Conservation (phyloP, 2,888 invertebrate species). For the Metopia argyrocephala region DNA sequence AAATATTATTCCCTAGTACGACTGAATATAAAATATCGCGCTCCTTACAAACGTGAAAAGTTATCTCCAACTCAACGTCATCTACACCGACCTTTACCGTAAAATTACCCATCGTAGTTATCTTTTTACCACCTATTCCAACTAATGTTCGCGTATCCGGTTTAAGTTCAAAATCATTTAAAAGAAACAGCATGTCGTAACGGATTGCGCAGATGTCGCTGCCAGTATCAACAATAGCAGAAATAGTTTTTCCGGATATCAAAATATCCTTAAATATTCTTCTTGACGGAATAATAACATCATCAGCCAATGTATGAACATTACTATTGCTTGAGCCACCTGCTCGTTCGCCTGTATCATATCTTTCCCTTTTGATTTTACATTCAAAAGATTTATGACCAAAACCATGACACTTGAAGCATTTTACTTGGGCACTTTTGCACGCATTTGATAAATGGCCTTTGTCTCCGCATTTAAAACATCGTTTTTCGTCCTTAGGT, state of each 20-base stretch:
- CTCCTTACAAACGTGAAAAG: conserved; percentile 35
- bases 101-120: too few relatives aligned
- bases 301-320: conserved; percentile 19
- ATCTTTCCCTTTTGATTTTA: too few relatives aligned
- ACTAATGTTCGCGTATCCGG: too few relatives aligned
- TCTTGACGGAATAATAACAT: not conserved
- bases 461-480: conserved; percentile 3
- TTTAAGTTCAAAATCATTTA: too few relatives aligned
- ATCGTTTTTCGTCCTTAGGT: not conserved
- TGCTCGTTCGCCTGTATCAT: not conserved
- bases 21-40: conserved; percentile 28
- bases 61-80: conserved; percentile 9
- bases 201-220: too few relatives aligned
- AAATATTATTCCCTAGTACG: conserved; percentile 39
- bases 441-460: conserved; percentile 6
- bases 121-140: too few relatives aligned
- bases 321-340: not conserved
- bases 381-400: conserved; percentile 30
- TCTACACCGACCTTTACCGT: conserved; percentile 15
- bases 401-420: conserved; percentile 6
- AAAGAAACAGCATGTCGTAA: too few relatives aligned
- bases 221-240: too few relatives aligned
- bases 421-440: not conserved
- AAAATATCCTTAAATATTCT: conserved; percentile 36
- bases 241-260: too few relatives aligned